Conservation (phyloP, 2,797 vertebrate genomes). For the Valencia hispanica region DNA sequence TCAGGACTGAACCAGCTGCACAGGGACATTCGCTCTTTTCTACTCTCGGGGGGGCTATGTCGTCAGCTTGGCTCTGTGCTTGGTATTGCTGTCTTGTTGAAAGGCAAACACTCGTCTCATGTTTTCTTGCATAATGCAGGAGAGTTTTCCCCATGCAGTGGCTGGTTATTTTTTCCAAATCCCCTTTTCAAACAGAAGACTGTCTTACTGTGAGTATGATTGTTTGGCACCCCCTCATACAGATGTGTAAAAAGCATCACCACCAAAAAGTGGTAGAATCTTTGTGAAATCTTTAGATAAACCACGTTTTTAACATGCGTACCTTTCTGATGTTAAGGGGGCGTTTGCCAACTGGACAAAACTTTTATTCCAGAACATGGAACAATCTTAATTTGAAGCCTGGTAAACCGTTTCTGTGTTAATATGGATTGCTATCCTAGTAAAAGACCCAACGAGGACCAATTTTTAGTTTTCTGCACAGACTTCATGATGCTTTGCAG, state of each 20-base stretch:
- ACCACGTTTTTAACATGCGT: background rate
- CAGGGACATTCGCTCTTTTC: background rate
- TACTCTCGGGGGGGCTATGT: background rate
- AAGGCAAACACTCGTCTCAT: background rate
- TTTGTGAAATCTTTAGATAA: background rate
- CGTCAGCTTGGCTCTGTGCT: background rate
- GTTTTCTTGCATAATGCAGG: background rate
- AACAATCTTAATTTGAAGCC: background rate
- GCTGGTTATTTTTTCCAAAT: background rate
- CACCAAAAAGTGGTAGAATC: too few relatives aligned
- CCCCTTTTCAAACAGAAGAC: background rate
- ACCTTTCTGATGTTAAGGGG: background rate
- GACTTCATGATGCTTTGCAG: background rate
- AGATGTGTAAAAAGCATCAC: background rate
- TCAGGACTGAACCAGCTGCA: background rate
- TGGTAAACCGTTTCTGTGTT: background rate
- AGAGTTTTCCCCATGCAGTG: background rate
- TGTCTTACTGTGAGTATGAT: background rate
- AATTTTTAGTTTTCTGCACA: background rate
- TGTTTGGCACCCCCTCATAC: background rate
- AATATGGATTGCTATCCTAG: background rate
- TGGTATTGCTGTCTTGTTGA: background rate
- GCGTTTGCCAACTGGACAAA: background rate
- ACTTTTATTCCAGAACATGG: background rate
- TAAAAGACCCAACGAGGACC: background rate